Base-by-base conservation (phyloP, 2,797 vertebrate genomes). In the Pogonophryne albipinna region DNA sequence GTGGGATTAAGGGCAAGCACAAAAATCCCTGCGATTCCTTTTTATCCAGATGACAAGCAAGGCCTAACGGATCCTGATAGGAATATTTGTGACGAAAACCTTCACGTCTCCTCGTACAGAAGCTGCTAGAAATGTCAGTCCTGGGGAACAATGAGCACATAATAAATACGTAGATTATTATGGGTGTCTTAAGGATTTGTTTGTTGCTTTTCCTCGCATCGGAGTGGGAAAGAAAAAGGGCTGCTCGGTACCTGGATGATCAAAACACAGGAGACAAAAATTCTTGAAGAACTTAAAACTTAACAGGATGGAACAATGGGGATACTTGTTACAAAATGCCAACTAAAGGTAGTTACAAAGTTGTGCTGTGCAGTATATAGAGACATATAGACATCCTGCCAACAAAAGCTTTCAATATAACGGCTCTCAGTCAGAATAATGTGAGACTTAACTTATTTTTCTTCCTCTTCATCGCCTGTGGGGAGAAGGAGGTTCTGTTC, bases 1-100 rank as follows among this genome's bases (percentile, higher is more conserved):
- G 91, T 85, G 89, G 91, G 93, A 94, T 92, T 93, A 93, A 90
- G 90, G 90, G 81, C 91, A 85, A 85, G 84, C 90, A 88, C 86
- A 93, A 87, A 91, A 92, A 90, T 91, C 90, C 87, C 82, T 84
- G 71, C 82, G 45, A 86, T 91, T 93, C 85, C 88, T 91, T 92
- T 92, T 90, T 89, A 92, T 92, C 84, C 89, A 62, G 85, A 87
- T 92, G 92, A 93, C 92, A 91, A 90, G 86, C 86, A 71, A 55
- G 90, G 91, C 91, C 89, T 81, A 85, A 90, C 86, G 55, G 73
- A 89, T 89, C 86, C 87, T 92, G 91, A 92, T 92, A 90, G 86
- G 84, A 91, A 86, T 85, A 87, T 84, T 89, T 84, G 87, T 79
- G 85, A 86, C 61, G 79, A 84, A 83, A 88, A 85, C 84, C 87